phyloP scores from a whole-genome alignment of 2,113 vertebrate genomes.

The Otocyon megalotis region DNA sequence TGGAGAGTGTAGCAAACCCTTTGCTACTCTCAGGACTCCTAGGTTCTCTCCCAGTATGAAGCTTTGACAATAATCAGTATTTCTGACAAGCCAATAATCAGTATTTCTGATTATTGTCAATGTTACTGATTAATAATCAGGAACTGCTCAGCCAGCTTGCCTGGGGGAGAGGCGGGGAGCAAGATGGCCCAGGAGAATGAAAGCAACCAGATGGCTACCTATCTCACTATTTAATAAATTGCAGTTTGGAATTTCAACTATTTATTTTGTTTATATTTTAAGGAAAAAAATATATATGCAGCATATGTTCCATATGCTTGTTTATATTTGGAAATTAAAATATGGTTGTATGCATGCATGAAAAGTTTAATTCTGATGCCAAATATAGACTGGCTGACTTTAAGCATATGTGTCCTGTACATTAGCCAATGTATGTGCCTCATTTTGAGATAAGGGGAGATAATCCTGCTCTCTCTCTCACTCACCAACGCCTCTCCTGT shows the following conservation, averaged over 20 bases:
- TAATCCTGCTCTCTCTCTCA: not conserved
- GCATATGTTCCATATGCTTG: not conserved
- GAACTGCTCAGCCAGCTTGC: not conserved
- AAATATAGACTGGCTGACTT: slow-evolving; percentile 53
- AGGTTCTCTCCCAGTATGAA: not conserved
- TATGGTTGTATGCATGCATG: not conserved
- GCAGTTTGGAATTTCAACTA: not conserved
- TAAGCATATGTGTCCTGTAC: not conserved
- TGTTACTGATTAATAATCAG: not conserved
- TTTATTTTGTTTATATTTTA: slow-evolving; percentile 43
- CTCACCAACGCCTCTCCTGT: not conserved
- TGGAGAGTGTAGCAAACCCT: not conserved
- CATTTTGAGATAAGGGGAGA: slow-evolving; percentile 21
- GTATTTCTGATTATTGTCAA: not conserved
- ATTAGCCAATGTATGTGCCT: not conserved
- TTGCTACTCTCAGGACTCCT: not conserved
- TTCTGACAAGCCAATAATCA: not conserved
- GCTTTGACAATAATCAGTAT: not conserved
- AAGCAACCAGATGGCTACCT: not conserved
- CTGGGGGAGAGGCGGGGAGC: not conserved
- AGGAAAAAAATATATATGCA: not conserved
- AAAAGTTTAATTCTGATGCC: slow-evolving; percentile 48
- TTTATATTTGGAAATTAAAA: slow-evolving; percentile 47
- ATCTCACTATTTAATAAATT: not conserved
- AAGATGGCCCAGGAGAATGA: not conserved